Evolutionary conservation across 2,888 invertebrate species (phyloP), one percentile per base, ranked within the genome.

Genomic region (Ellobium chinense): DNA sequence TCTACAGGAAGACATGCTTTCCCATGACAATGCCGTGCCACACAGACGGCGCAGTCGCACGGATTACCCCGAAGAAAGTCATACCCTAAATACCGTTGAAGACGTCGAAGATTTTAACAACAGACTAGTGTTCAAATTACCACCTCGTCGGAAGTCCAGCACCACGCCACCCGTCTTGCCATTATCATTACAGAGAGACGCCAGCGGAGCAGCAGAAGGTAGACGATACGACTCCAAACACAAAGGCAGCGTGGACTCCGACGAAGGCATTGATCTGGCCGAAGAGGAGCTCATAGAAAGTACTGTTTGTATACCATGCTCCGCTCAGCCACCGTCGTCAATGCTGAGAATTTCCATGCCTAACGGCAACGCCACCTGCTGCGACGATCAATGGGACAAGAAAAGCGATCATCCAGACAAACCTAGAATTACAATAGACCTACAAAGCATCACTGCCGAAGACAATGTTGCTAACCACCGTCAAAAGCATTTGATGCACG

Each of bases 191-290:
- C 46, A 18, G 12, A 36, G 3, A n/a, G 7, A n/a, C 21, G 54
- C 2, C 65, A 54, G 46, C 54, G 56, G 12, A 9, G 0, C 7
- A 0, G 1, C 9, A 7, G 29, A 39, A 0, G 18, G 27, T 1
- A 27, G 18, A 18, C 1, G 1, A 29, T 24, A 14, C 62, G 62
- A 46, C 9, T 21, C 46, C 56, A 58, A 34, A 34, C 56, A 7
- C 12, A n/a, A 31, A n/a, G 37, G 31, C 0, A 37, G 37, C 12
- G 39, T 36, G 9, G 78, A 78, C 31, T 78, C 78, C 1, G 78
- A 78, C 29, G 78, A 78, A 46, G 78, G 78, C 0, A 78, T 78
- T 27, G 78, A 66, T 21, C 24, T 78, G 27, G 70, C 62, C 4
- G 78, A 78, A n/a, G 78, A 78, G 27, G 70, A 78, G 12, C 12